Percentiles rank a stretch among this genome's conserved stretches.
Conservation (phyloP, 2,888 invertebrate species). For the Galerucella nymphaeae region DNA sequence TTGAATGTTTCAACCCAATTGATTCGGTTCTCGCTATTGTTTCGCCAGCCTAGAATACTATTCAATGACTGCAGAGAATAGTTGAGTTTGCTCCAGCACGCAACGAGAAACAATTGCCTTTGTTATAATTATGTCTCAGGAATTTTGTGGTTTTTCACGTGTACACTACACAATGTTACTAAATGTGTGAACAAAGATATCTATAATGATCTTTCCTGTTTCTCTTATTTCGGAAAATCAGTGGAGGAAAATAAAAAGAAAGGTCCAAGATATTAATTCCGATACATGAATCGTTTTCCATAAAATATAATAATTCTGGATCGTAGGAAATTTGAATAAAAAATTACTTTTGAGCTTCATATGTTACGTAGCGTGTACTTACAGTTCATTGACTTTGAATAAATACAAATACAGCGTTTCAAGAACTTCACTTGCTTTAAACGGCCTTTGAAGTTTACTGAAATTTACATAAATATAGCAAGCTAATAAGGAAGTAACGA, state of each 20-base stretch:
- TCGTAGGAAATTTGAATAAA: background rate
- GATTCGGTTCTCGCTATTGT: constrained; percentile 29
- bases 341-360: background rate
- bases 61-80: constrained; percentile 29
- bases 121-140: constrained; percentile 24
- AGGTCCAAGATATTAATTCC: background rate
- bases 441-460: constrained; percentile 18
- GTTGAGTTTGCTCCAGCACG: constrained; percentile 31
- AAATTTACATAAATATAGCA: constrained; percentile 15
- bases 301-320: background rate
- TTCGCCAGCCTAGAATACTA: constrained; percentile 27
- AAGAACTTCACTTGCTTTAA: constrained; percentile 11
- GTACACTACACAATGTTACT: constrained; percentile 9
- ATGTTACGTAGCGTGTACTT: background rate
- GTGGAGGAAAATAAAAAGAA: background rate
- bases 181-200: constrained; percentile 31
- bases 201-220: constrained; percentile 4
- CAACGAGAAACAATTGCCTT: constrained; percentile 42
- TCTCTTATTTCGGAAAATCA: background rate
- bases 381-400: background rate
- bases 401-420: constrained; percentile 2
- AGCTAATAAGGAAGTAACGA: constrained; percentile 3
- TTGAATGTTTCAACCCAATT: constrained; percentile 32
- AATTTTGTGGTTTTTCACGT: constrained; percentile 23
- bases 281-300: background rate